Evolutionary conservation across 2,888 invertebrate species (phyloP).

Genomic region (Tachina grossa): DNA sequence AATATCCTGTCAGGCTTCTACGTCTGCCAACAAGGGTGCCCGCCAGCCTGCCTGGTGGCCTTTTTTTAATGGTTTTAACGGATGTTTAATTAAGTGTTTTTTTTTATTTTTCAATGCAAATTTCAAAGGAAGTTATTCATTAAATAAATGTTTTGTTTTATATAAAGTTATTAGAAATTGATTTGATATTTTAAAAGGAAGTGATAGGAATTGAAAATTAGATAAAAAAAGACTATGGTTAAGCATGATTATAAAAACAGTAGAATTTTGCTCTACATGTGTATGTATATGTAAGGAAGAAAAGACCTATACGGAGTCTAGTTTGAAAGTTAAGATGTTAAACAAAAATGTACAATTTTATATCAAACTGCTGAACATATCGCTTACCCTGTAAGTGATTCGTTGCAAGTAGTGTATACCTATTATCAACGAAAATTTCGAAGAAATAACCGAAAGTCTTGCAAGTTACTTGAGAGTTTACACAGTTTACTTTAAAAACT

Average conservation of each 20-base stretch:
- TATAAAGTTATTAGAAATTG: conserved; percentile 12
- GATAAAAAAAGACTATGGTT: conserved; percentile 1
- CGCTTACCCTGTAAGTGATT: no score
- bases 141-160: conserved; percentile 47
- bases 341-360: no score
- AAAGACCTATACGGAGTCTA: no score
- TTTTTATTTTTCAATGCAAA: conserved; percentile 19
- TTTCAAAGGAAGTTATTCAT: conserved; percentile 66
- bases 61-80: conserved; percentile 41
- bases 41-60: not conserved
- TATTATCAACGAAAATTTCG: no score
- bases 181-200: conserved; percentile 40
- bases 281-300: no score
- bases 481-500: no score
- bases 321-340: no score
- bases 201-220: conserved; percentile 1
- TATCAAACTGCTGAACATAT: no score
- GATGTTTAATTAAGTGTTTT: conserved; percentile 56
- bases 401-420: no score
- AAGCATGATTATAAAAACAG: not conserved
- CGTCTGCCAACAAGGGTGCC: conserved; percentile 20
- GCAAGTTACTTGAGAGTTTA: no score
- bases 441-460: no score
- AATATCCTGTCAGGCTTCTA: conserved; percentile 22
- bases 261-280: not conserved